These are phyloP conservation scores for Smittia aterrima DNA, from an alignment of 2,888 invertebrate genomes.

Conservation along the genomic window DNA sequence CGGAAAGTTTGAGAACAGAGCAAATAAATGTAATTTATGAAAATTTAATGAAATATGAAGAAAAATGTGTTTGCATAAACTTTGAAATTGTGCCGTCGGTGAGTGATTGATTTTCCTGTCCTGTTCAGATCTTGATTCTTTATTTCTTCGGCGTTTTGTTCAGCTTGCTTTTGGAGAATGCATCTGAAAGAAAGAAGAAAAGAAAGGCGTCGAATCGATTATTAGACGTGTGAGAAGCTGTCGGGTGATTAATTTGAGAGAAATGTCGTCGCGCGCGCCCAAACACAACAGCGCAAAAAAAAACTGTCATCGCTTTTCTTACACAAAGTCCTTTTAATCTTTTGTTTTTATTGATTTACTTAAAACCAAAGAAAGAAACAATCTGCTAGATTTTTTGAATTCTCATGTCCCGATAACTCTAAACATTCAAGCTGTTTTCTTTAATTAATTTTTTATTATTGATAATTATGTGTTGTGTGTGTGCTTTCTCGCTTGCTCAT, in stretches of 20 bases:
- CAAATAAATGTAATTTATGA: too few relatives aligned
- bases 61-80: too few relatives aligned
- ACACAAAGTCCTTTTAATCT: conserved; percentile 26
- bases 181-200: neutral
- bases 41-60: too few relatives aligned
- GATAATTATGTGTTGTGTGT: conserved; percentile 28
- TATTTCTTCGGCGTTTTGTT: neutral
- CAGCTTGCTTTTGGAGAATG: neutral
- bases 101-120: too few relatives aligned
- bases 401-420: conserved; percentile 24
- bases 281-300: too few relatives aligned
- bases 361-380: conserved; percentile 33
- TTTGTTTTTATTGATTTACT: conserved; percentile 33
- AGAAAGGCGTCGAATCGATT: neutral
- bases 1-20: too few relatives aligned
- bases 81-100: too few relatives aligned
- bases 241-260: too few relatives aligned
- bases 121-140: neutral
- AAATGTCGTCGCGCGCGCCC: too few relatives aligned
- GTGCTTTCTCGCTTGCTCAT: neutral
- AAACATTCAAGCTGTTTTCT: conserved; percentile 37
- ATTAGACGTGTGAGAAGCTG: too few relatives aligned
- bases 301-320: neutral
- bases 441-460: conserved; percentile 31
- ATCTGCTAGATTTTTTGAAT: conserved; percentile 31